Evolutionary conservation across 1,140 invertebrate genomes (phyloP).

Genomic region (Archivesica marissinica): DNA sequence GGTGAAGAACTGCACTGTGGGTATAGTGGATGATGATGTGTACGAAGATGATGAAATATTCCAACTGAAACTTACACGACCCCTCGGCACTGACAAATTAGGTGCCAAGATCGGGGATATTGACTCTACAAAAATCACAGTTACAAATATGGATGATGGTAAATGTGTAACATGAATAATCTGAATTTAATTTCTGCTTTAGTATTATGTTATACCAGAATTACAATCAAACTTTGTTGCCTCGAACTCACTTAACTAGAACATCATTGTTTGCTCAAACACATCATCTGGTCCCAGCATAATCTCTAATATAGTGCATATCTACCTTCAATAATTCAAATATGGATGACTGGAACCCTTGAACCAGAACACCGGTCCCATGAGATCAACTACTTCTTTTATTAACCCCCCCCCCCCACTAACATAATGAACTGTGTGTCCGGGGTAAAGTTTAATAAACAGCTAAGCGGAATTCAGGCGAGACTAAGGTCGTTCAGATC

Average conservation of each 20-base stretch:
- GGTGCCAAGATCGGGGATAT: conserved; percentile 72
- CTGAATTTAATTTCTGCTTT: too few species aligned
- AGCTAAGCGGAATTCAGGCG: too few species aligned
- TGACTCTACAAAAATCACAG: conserved; percentile 75
- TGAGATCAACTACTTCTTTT: too few species aligned
- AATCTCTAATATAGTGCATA: not conserved
- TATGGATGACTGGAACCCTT: too few species aligned
- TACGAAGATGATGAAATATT: conserved; percentile 84
- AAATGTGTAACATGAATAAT: conserved; percentile 46
- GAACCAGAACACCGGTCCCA: too few species aligned
- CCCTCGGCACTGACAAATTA: conserved; percentile 69
- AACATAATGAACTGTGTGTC: too few species aligned
- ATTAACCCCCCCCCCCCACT: too few species aligned
- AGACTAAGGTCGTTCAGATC: too few species aligned
- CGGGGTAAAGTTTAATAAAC: too few species aligned
- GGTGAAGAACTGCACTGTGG: conserved; percentile 80
- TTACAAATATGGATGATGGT: conserved; percentile 83
- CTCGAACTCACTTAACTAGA: not conserved
- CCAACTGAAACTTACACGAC: conserved; percentile 79
- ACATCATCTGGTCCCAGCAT: too few species aligned
- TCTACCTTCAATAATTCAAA: not conserved
- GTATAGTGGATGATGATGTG: conserved; percentile 83
- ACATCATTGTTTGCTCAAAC: too few species aligned
- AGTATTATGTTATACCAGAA: too few species aligned
- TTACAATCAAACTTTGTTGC: not conserved